Evolutionary conservation across 2,113 vertebrate genomes (phyloP).

Genomic region (Stictonetta naevosa): DNA sequence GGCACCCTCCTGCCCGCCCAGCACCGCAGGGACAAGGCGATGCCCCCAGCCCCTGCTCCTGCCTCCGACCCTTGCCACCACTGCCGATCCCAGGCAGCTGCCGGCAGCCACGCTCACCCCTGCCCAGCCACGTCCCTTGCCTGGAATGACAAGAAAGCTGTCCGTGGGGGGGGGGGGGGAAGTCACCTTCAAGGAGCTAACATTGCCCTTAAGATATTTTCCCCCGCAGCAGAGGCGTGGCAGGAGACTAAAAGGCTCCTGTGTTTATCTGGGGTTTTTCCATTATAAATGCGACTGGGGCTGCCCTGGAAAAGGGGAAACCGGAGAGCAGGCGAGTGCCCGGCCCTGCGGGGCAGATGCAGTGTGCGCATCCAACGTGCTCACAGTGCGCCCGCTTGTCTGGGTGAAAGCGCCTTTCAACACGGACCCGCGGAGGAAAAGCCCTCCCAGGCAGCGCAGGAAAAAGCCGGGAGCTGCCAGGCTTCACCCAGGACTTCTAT

Average conservation of each 20-base stretch:
- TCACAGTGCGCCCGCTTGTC: neutral
- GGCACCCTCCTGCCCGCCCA: neutral
- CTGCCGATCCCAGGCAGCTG: neutral
- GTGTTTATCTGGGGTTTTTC: neutral
- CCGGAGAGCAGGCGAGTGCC: rapidly evolving
- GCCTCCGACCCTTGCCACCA: too few species aligned
- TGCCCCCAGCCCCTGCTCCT: neutral
- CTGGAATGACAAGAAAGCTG: rapidly evolving
- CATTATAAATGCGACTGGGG: neutral
- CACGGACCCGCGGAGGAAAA: rapidly evolving
- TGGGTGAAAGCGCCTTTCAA: neutral
- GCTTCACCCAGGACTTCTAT: neutral
- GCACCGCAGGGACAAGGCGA: neutral
- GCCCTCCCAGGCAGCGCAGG: neutral
- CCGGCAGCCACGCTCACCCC: rapidly evolving
- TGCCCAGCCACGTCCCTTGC: rapidly evolving
- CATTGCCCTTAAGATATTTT: neutral
- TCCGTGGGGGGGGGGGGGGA: rapidly evolving
- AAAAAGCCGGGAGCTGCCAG: rapidly evolving
- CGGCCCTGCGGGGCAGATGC: rapidly evolving
- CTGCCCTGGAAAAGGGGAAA: neutral
- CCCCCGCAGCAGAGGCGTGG: neutral
- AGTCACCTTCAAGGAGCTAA: neutral
- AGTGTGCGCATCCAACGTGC: neutral
- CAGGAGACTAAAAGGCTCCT: neutral